phyloP scores from a whole-genome alignment of 2,888 invertebrate genomes.

The Acleris sparsana region DNA sequence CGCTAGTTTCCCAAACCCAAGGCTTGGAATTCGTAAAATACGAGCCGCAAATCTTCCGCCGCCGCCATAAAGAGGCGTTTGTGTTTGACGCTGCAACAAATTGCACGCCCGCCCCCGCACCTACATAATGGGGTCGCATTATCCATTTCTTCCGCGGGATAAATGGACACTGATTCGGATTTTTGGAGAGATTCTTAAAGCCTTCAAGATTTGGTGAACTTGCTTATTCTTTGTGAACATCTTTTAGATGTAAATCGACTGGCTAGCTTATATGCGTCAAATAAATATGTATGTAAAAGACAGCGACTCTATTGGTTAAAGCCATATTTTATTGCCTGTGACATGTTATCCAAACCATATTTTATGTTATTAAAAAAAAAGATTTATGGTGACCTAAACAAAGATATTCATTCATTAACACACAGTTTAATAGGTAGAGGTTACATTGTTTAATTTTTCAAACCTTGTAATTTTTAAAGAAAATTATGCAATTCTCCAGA shows the following conservation, averaged over 20 bases:
- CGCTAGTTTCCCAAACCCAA: not conserved
- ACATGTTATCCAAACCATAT: too few relatives aligned
- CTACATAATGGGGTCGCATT: conserved; percentile 32
- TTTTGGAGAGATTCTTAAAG: conserved; percentile 28
- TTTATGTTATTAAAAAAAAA: too few relatives aligned
- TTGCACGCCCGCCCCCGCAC: conserved; percentile 35
- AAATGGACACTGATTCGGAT: conserved; percentile 36
- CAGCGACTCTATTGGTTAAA: too few relatives aligned
- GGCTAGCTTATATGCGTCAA: too few relatives aligned
- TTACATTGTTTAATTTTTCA: too few relatives aligned
- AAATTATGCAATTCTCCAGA: too few relatives aligned
- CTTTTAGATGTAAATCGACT: not conserved
- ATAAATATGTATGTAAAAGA: too few relatives aligned
- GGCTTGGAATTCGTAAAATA: conserved; percentile 6
- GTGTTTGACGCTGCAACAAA: conserved; percentile 47
- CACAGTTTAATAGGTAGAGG: too few relatives aligned
- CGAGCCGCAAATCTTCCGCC: conserved; percentile 37
- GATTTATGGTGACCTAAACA: too few relatives aligned
- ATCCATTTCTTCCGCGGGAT: conserved; percentile 31
- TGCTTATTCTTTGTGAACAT: not conserved
- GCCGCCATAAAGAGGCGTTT: conserved; percentile 40
- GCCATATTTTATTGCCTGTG: too few relatives aligned
- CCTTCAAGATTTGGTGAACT: conserved; percentile 25
- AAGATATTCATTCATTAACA: too few relatives aligned
- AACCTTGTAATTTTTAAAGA: too few relatives aligned